Conservation (phyloP, 2,113 vertebrate genomes). For the Orycteropus afer region DNA sequence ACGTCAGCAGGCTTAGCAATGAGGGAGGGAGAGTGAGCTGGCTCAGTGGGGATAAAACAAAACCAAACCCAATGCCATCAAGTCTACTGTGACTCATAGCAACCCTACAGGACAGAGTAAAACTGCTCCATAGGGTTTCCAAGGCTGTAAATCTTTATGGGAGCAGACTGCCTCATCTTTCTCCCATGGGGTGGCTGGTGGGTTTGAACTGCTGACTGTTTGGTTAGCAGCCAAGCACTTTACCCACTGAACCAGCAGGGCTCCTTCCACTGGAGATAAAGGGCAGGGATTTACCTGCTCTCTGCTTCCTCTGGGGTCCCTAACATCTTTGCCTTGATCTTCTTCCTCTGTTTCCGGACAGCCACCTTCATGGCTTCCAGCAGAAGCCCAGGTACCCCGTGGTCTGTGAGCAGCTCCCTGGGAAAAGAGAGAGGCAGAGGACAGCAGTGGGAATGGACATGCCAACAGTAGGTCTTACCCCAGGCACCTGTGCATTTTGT, state of each 20-base stretch:
- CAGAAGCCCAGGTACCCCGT: constrained; percentile 92
- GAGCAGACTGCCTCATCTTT: background rate
- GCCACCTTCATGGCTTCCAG: constrained; percentile 91
- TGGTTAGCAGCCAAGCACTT: background rate
- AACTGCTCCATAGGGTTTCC: background rate
- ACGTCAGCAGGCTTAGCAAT: background rate
- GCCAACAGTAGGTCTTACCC: background rate
- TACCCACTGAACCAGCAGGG: background rate
- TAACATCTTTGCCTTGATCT: constrained; percentile 98
- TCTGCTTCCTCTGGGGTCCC: constrained; percentile 89
- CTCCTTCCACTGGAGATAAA: background rate
- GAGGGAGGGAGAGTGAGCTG: background rate
- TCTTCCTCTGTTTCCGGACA: constrained; percentile 92
- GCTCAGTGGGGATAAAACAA: background rate
- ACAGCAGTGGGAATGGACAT: background rate
- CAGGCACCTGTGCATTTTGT: background rate
- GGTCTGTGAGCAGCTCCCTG: constrained; percentile 95
- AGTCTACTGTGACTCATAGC: background rate
- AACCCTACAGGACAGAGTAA: background rate
- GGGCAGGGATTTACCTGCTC: constrained; percentile 88
- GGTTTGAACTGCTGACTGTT: background rate
- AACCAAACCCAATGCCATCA: background rate
- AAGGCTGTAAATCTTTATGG: background rate
- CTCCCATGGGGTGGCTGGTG: background rate
- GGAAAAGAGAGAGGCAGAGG: background rate